phyloP scores from a whole-genome alignment of 2,797 vertebrate species.

The Sebastiscus albofasciatus region DNA sequence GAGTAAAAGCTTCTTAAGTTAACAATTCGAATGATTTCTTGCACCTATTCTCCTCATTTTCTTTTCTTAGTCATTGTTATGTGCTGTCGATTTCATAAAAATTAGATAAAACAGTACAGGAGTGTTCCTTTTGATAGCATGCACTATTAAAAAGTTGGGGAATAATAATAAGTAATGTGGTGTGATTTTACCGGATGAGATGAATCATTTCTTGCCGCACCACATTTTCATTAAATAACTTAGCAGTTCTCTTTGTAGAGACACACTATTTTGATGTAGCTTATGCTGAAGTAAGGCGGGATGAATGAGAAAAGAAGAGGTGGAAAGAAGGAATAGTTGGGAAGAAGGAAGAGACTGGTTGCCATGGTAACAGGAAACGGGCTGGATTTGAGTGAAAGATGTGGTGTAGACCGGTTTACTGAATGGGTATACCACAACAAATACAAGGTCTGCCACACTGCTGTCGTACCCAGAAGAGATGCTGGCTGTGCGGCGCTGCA shows the following conservation, averaged over 20 bases:
- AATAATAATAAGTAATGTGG: slow-evolving; percentile 10
- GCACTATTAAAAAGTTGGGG: slow-evolving; percentile 29
- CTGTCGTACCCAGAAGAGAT: neutral
- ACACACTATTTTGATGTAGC: slow-evolving; percentile 25
- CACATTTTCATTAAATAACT: slow-evolving; percentile 45
- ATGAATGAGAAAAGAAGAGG: slow-evolving; percentile 56
- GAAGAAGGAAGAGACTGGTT: slow-evolving; percentile 60
- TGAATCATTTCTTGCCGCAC: slow-evolving; percentile 24
- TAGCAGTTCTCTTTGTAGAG: slow-evolving; percentile 32
- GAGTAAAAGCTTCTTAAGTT: slow-evolving; percentile 35
- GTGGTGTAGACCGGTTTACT: slow-evolving; percentile 48
- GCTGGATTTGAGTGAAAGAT: slow-evolving; percentile 59
- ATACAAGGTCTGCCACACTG: neutral
- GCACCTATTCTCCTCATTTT: slow-evolving; percentile 21
- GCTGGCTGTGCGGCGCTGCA: neutral
- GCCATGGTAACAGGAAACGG: slow-evolving; percentile 75
- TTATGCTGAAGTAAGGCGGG: slow-evolving; percentile 33
- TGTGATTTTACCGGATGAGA: slow-evolving; percentile 30
- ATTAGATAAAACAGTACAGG: slow-evolving; percentile 28
- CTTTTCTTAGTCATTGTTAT: slow-evolving; percentile 17
- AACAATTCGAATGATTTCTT: slow-evolving; percentile 42
- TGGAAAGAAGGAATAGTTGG: slow-evolving; percentile 59
- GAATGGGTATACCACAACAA: slow-evolving; percentile 43
- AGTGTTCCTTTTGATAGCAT: slow-evolving; percentile 23
- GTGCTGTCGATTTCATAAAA: slow-evolving; percentile 32